Base-by-base conservation (phyloP, 2,888 invertebrate genomes). In the Ophraella communa region DNA sequence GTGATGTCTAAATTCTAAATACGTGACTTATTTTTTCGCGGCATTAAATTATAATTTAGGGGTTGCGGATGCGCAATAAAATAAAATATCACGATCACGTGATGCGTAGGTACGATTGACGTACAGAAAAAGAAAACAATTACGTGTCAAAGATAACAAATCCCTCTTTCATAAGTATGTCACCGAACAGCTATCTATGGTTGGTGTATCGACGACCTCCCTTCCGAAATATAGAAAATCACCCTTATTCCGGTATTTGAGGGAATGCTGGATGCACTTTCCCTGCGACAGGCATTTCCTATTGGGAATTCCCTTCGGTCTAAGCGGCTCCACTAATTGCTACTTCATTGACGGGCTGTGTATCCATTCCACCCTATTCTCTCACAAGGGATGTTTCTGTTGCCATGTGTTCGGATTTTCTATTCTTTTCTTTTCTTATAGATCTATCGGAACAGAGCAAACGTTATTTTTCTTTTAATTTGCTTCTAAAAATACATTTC, bases 271-370 rank as follows among this genome's bases (percentile, higher is more conserved):
- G 27, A 21, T 52, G 59, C 59, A 59, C 44, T 60, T 52, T 64
- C 63, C 65, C 67, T 61, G 47, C 49, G 65, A 62, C 65, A 52
- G 57, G 67, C 67, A 73, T 76, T 77, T 77, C 77, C 77, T 76
- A 70, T 56, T 73, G 75, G 75, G 75, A 77, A 78, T 77, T 83
- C 74, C 87, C 81, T 17, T 81, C 81, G 74, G 77, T 76, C 76
- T 75, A 75, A 56, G 69, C 74, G 69, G 80, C 82, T 72, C 81
- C 81, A 76, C 79, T 82, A 78, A 82, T 81, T 78, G 83, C 74
- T 73, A 73, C 81, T 63, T 65, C 68, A 58, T 51, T 51, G 49
- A 51, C 10, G 49, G 49, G 47, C 18, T 45, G 42, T 51, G 21
- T 21, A 35, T 14, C 54, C 21, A 11, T 20, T 24, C 45, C 30